phyloP scores from a whole-genome alignment of 2,113 vertebrate species.

The Numida meleagris region DNA sequence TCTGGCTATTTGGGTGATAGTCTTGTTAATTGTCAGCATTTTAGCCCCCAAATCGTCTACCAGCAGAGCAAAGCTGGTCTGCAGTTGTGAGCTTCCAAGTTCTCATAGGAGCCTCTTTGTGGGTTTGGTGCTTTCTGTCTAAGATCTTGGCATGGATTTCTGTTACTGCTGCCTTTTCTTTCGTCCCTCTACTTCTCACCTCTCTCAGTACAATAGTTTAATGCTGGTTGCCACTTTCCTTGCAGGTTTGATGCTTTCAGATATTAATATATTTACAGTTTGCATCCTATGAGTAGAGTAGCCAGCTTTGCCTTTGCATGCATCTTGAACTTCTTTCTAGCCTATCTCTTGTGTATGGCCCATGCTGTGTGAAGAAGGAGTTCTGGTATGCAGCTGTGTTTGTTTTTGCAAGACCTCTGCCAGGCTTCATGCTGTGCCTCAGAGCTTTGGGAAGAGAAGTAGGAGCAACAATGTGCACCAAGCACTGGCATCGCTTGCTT shows the following conservation, averaged over 20 bases:
- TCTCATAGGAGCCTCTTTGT: not conserved
- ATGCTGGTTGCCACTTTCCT: not conserved
- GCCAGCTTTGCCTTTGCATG: not conserved
- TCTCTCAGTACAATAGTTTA: not conserved
- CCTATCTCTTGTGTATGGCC: rapidly evolving
- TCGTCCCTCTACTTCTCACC: not conserved
- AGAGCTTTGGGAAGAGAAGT: not conserved
- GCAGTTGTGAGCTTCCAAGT: not conserved
- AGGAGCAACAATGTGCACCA: not conserved
- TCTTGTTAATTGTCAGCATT: not conserved
- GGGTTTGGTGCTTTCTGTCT: not conserved
- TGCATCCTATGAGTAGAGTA: not conserved
- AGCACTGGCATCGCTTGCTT: not conserved
- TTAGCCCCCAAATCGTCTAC: not conserved
- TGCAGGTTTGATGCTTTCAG: not conserved
- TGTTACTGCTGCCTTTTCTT: not conserved
- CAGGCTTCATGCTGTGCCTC: not conserved
- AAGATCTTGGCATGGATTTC: not conserved
- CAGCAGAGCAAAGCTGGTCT: not conserved
- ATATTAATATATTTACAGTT: not conserved
- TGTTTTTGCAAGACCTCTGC: not conserved
- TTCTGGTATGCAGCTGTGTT: not conserved
- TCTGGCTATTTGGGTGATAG: not conserved
- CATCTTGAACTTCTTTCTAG: not conserved
- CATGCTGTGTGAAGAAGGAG: not conserved